A percentile compares a stretch with the other conserved stretches of the same genome.
These are phyloP conservation scores for Vicugna pacos DNA, from an alignment of 2,113 vertebrate genomes.

Conservation along the genomic window DNA sequence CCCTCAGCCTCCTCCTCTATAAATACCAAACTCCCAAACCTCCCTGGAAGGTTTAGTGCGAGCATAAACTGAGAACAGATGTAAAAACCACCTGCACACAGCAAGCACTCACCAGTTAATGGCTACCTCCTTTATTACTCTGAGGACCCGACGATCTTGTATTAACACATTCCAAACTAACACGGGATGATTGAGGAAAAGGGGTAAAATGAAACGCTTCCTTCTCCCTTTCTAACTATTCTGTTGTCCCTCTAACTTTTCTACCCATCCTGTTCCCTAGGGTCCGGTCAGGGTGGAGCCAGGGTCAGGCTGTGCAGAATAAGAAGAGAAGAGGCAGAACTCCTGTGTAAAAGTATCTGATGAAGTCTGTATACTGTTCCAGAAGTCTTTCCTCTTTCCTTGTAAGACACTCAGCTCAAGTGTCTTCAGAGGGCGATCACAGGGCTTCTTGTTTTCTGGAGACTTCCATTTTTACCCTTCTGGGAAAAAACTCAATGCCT, in stretches of 20 bases:
- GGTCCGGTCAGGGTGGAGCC: too few relatives aligned
- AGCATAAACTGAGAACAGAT: not conserved
- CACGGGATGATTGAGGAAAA: not conserved
- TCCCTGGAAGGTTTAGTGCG: not conserved
- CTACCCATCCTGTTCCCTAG: not conserved
- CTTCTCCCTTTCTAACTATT: not conserved
- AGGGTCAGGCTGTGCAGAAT: too few relatives aligned
- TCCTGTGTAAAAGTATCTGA: not conserved
- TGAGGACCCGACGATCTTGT: not conserved
- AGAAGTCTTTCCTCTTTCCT: not conserved
- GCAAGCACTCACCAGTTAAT: not conserved
- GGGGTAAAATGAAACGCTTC: not conserved
- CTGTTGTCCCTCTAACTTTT: not conserved
- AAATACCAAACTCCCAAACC: not conserved
- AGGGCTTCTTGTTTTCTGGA: not conserved
- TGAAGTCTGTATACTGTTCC: not conserved
- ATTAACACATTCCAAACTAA: not conserved
- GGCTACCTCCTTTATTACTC: not conserved
- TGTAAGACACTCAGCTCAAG: not conserved
- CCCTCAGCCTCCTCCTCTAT: not conserved
- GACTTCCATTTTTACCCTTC: not conserved
- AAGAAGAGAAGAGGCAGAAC: not conserved
- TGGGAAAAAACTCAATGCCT: not conserved
- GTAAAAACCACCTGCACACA: not conserved
- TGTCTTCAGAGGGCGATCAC: not conserved